Evolutionary conservation across 2,113 vertebrate genomes (phyloP).

Genomic region (Callipepla californica): DNA sequence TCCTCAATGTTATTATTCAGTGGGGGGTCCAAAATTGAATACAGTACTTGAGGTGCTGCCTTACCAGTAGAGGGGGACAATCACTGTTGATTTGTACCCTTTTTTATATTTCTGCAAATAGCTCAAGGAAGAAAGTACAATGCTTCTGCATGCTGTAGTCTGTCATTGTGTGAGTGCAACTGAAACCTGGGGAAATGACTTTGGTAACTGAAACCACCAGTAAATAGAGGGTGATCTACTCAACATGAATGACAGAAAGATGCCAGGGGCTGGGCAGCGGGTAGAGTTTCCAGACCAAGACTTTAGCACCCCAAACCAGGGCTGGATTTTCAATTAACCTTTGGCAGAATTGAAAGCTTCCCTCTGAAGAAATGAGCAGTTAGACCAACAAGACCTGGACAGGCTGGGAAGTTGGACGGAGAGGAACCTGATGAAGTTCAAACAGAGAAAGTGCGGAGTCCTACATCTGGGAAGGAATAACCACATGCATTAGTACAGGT

Average conservation of each 20-base stretch:
- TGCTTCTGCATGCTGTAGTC: neutral
- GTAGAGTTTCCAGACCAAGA: neutral
- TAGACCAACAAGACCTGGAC: neutral
- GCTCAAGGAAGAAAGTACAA: neutral
- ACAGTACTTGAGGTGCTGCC: no score
- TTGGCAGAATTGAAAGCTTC: neutral
- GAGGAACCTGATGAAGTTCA: no score
- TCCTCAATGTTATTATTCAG: no score
- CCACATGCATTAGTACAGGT: no score
- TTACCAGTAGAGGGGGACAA: no score
- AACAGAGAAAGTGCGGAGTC: no score
- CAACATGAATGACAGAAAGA: neutral
- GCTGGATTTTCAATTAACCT: neutral
- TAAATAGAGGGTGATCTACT: neutral
- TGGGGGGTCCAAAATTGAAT: no score
- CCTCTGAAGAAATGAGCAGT: neutral
- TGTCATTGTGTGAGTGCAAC: conserved; percentile 22
- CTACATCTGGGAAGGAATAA: no score
- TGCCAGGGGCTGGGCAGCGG: neutral
- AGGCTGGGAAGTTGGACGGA: no score
- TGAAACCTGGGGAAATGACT: neutral
- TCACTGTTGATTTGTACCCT: neutral
- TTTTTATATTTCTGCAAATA: neutral
- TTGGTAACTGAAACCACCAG: neutral
- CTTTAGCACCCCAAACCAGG: neutral